Base-by-base conservation (phyloP, 2,888 invertebrate genomes). In the Drepanosiphum platanoidis region DNA sequence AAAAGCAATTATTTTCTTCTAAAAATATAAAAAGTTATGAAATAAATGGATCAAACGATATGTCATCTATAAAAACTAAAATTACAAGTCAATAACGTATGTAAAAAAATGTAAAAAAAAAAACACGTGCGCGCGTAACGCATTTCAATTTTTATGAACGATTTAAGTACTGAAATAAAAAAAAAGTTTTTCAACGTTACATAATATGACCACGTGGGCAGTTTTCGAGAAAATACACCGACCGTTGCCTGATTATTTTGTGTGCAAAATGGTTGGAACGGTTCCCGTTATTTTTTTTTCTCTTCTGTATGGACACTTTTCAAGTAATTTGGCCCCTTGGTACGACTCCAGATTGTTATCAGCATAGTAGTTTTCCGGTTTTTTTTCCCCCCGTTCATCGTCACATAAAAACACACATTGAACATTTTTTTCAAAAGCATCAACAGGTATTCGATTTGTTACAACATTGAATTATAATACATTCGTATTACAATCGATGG, bases 211-310 rank as follows among this genome's bases (percentile, higher is more conserved):
- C 80, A 80, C 70, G 27, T 36, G 52, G 34, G 27, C 52, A 70
- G 80, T 80, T 80, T 36, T 36, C 34, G 7, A 70, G 42, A 52
- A 52, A 68, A 79, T 30, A 66, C n/a, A 80, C 52, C 34, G 36
- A 70, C 81, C 39, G 71, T 71, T 70, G 36, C 71, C n/a, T 52
- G 58, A 71, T 71, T 81, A 81, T 36, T 58, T 71, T 81, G 52
- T 58, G 58, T 71, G 58, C 39, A 58, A 71, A 81, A 71, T 61
- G 71, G 81, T 81, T 81, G 71, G 71, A 81, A 81, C 58, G 3
- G 30, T 71, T 71, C 81, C 71, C 81, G 39, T 22, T 81, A 30
- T 70, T 81, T 68, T 68, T 46, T 70, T 80, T 70, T 70, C 71
- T 68, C n/a, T 52, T 71, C 30, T 39, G 3, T 58, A 61, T n/a